Evolutionary conservation across 1,140 invertebrate species (phyloP), one percentile per base, ranked within the genome.

Genomic region (Trypoxylus dichotomus): DNA sequence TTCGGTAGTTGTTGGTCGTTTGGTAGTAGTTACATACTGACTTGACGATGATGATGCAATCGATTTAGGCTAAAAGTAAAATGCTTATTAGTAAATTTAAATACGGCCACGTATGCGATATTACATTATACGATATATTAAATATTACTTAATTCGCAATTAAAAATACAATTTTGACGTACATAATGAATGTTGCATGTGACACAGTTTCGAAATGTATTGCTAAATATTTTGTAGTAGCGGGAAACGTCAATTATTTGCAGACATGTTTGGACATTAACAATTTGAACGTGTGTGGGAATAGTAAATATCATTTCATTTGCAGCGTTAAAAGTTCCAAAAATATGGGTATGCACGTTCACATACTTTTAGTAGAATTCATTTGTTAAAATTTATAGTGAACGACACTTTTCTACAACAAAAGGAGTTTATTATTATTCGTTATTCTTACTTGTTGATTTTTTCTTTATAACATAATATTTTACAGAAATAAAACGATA

Each of bases 1-100:
- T 83, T 92, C 91, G 11, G 90, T 89, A 1, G 89, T 89, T 1
- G 89, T 90, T 11, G 86, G 79, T 76, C 78, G 77, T 72, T 77
- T 81, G 41, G 81, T 79, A 3, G 83, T 85, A 21, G 81, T 80
- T 10, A 79, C 79, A 0, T 79, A n/a, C 5, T n/a, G 19, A 0
- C 15, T 54, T n/a, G 47, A 54, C 6, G 47, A 54, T 3, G 47
- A 54, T 54, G 37, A 74, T 11, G 72, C 25, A 24, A 24, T 2
- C 37, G 29, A 74, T 15, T 42, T 74, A 24, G 72, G 72, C 76
- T 77, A 42, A 73, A 77, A 77, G 25, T 71, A 13, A 25, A 32
- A 32, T 29, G 27, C 7, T 13, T 29, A 71, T 71, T 15, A 24
- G 27, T 71, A 54, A 54, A 54, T 19, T 54, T 54, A 54, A 6